phyloP scores from a whole-genome alignment of 2,888 invertebrate genomes.

The Neria commutata region DNA sequence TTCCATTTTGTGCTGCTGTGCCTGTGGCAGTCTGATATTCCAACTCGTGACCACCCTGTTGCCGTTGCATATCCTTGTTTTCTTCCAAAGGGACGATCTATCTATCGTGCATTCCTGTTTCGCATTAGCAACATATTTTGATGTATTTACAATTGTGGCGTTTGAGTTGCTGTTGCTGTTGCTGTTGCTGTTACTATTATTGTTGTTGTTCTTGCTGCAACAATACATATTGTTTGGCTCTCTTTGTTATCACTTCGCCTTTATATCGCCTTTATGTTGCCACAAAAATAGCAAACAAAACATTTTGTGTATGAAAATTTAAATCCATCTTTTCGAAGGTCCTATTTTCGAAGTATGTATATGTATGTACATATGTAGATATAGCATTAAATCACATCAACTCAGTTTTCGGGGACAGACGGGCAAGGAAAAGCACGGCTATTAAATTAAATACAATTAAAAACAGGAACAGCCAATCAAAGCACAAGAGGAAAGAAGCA shows the following conservation, averaged over 20 bases:
- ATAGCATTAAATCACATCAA: too few relatives aligned
- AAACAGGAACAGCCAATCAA: too few relatives aligned
- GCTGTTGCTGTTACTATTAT: slow-evolving; percentile 6
- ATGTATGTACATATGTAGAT: too few relatives aligned
- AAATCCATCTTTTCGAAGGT: too few relatives aligned
- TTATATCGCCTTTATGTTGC: slow-evolving; percentile 13
- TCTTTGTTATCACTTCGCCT: slow-evolving; percentile 9
- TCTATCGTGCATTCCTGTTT: background rate
- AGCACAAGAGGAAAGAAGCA: too few relatives aligned
- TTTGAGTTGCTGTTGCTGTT: slow-evolving; percentile 2
- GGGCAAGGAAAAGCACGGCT: too few relatives aligned
- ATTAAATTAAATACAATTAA: too few relatives aligned
- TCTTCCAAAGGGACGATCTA: background rate
- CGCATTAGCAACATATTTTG: background rate
- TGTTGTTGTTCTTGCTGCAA: slow-evolving; percentile 11
- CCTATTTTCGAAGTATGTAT: too few relatives aligned
- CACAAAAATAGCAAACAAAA: too few relatives aligned
- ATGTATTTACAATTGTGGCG: background rate
- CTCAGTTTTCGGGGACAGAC: too few relatives aligned
- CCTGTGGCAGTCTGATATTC: slow-evolving; percentile 30
- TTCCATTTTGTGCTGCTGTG: slow-evolving; percentile 10
- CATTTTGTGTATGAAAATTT: too few relatives aligned
- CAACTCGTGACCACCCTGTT: slow-evolving; percentile 6
- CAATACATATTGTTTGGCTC: slow-evolving; percentile 3
- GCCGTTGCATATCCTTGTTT: slow-evolving; percentile 8